Conservation (phyloP, 1,140 invertebrate genomes). For the Lordiphosa clarofinis region DNA sequence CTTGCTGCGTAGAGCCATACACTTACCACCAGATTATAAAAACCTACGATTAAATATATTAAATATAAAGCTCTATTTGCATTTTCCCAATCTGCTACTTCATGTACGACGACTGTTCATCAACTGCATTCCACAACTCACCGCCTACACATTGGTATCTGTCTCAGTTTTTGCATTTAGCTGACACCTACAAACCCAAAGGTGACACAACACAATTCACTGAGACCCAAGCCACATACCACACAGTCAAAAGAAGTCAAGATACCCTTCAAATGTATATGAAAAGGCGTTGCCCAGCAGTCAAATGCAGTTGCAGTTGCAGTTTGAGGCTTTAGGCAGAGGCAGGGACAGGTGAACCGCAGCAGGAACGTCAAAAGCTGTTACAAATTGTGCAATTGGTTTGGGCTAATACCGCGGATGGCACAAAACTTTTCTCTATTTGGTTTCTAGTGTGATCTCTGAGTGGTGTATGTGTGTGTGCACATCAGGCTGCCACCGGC, state of each 20-base stretch:
- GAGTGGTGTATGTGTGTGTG: slow-evolving; percentile 31
- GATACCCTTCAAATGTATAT: slow-evolving; percentile 9
- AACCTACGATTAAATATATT: no score
- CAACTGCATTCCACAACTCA: slow-evolving; percentile 24
- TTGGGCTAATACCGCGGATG: slow-evolving; percentile 61
- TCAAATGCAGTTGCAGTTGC: slow-evolving; percentile 27
- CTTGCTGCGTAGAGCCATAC: no score
- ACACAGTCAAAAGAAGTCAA: slow-evolving; percentile 5
- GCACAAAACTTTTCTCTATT: slow-evolving; percentile 22
- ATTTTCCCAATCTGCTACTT: no score
- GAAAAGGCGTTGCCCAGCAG: slow-evolving; percentile 37
- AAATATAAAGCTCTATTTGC: no score
- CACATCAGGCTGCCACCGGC: slow-evolving; percentile 41
- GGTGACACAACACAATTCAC: slow-evolving; percentile 52
- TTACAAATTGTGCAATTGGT: slow-evolving; percentile 76
- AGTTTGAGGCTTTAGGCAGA: slow-evolving; percentile 30
- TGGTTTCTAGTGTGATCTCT: slow-evolving; percentile 10
- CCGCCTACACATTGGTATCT: no score
- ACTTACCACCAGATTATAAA: no score
- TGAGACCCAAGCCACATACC: slow-evolving; percentile 4
- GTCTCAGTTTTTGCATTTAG: slow-evolving; percentile 3
- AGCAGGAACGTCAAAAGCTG: slow-evolving; percentile 62
- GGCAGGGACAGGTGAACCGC: slow-evolving; percentile 31
- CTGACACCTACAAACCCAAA: slow-evolving; percentile 27
- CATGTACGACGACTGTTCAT: no score